Percentiles rank a stretch among this genome's conserved stretches.
Conservation (phyloP, 2,888 invertebrate species). For the Odontocolon sp. region DNA sequence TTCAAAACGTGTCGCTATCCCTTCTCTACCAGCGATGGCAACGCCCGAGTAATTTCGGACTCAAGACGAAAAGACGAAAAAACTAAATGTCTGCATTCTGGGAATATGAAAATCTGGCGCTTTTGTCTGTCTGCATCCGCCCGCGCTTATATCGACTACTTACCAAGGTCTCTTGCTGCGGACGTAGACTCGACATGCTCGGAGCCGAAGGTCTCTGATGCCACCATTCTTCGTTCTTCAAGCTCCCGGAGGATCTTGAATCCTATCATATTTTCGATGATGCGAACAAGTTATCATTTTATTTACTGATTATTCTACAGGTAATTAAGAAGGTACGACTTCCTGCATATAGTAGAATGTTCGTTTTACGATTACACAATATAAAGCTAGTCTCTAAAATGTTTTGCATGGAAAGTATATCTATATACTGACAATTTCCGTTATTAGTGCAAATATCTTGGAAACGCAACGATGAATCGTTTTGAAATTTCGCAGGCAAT, state of each 20-base stretch:
- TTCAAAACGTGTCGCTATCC: no score
- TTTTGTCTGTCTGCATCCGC: constrained; percentile 1
- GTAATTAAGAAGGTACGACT: not conserved
- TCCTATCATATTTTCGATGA: constrained; percentile 59
- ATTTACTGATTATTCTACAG: not conserved
- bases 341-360: no score
- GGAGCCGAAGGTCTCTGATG: constrained; percentile 68
- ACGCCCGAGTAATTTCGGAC: not conserved
- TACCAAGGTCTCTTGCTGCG: constrained; percentile 71
- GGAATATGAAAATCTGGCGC: not conserved
- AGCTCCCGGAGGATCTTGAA: constrained; percentile 65
- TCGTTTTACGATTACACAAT: no score
- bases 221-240: constrained; percentile 68
- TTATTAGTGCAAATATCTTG: no score
- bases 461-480: no score
- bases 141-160: constrained; percentile 44
- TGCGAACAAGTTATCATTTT: constrained; percentile 3
- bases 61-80: not conserved
- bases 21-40: not conserved
- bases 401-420: no score
- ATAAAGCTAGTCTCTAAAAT: no score
- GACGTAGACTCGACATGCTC: constrained; percentile 65
- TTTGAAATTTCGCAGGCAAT: no score
- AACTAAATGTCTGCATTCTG: not conserved
- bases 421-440: no score